Evolutionary conservation across 2,797 vertebrate species (phyloP), one percentile per base, ranked within the genome.

Genomic region (Ctenochaetus hawaiiensis): DNA sequence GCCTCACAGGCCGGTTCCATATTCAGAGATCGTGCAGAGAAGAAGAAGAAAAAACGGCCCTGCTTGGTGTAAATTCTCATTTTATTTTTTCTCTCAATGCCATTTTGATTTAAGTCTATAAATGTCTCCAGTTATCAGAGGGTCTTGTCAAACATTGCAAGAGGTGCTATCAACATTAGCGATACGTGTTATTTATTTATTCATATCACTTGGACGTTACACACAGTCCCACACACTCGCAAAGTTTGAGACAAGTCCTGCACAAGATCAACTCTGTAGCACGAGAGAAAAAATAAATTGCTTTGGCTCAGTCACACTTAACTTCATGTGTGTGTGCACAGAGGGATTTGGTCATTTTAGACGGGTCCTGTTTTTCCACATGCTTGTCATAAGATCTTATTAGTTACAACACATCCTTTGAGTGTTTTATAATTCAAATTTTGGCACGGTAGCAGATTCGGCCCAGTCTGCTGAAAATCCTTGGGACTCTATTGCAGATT

Each of bases 371-470:
- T 30, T 75, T 91, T 85, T 73, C 58, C 70, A 82, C 73, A 73
- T 85, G 75, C 63, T 64, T 73, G 47, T 92, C 86, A 86, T 87
- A 86, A 84, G 89, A 80, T 90, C 47, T 84, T 88, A 72, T 86
- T 80, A 81, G 82, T 49, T 62, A 54, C 80, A 76, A 78, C 79
- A 83, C 66, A 77, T 85, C 64, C 63, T 76, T 61, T 85, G 58
- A 67, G 58, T 78, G 65, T 59, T 78, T 61, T 73, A 83, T 73
- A 84, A 82, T 84, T 89, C 52, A 67, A n/a, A 37, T 41, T 67
- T 90, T 94, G 88, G 91, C 90, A 78, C 61, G 41, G 82, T 80
- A 72, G 80, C 58, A 43, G 22, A 56, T 83, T 90, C 88, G 77
- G 87, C 82, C 13, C 74, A 58, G 56, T 73, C 53, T 68, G 57